Evolutionary conservation across 2,113 vertebrate species (phyloP), one percentile per base, ranked within the genome.

Genomic region (Bubo blakistoni): DNA sequence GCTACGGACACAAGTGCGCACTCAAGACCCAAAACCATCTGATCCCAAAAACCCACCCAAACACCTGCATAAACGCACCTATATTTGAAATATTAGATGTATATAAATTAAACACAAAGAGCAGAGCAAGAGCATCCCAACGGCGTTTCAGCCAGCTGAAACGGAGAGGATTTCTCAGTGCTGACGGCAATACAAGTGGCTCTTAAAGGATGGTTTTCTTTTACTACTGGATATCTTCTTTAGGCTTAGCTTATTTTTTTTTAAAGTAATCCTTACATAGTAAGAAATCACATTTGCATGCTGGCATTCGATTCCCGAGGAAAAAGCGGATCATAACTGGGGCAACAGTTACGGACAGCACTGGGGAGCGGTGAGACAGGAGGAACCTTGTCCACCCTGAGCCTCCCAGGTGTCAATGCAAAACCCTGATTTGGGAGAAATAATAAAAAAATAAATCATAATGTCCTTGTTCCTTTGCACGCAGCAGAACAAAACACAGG

Each of bases 251-350:
- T 95, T 89, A 4, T n/a, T 26, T 65, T 63, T 59, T 69, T 77
- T 58, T 36, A 3, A 85, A 94, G 63, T 97, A 97, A 96, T 97
- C 95, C 94, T 93, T 66, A 63, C 52, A 63, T 74, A 93, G 88
- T 89, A 90, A 96, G 94, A 96, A 96, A 97, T 97, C 96, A 84
- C 87, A 96, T 94, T 96, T 97, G 92, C 95, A 96, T 96, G 95
- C 95, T 93, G 84, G 87, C 81, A 95, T 86, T 87, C 26, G 69
- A 77, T 84, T 91, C 90, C 92, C 0, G 3, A 91, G 92, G 95
- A 90, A 91, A 90, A 44, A 95, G 57, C 0, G 3, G 63, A 88
- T 92, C 83, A 59, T 15, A 5, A 32, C 21, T 1, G 1, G 71
- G 47, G 34, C 59, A 44, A 40, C 0, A 10, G 85, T 11, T 58